Evolutionary conservation across 2,113 vertebrate genomes (phyloP).

Genomic region (Alexandromys fortis): DNA sequence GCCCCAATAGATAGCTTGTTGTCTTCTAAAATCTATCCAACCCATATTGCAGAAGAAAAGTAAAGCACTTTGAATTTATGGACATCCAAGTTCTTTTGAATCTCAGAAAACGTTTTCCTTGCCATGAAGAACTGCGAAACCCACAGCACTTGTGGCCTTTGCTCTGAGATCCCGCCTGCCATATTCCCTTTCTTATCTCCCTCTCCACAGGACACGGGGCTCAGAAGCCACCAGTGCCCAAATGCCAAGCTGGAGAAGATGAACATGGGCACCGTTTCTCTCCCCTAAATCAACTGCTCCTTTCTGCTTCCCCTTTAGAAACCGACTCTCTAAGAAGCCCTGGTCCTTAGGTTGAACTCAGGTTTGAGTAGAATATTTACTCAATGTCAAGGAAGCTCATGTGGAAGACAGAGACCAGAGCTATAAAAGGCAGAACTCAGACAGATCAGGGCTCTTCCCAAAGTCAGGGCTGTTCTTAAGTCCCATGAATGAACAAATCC

Average conservation of each 20-base stretch:
- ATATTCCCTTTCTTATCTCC: fast-evolving
- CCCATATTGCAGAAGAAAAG: background rate
- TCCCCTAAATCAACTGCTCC: fast-evolving
- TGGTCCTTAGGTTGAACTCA: background rate
- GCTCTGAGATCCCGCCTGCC: background rate
- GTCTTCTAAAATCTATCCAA: background rate
- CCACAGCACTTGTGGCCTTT: background rate
- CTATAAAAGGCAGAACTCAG: background rate
- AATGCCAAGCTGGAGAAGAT: background rate
- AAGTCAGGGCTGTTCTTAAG: too few relatives aligned
- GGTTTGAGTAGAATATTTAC: too few relatives aligned
- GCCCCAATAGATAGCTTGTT: background rate
- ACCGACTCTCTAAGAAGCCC: background rate
- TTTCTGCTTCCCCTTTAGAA: fast-evolving
- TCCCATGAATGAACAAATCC: background rate
- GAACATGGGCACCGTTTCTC: too few relatives aligned
- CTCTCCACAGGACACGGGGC: background rate
- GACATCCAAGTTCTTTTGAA: slow-evolving; percentile 2
- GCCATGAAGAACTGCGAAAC: background rate
- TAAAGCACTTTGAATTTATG: background rate
- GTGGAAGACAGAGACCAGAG: too few relatives aligned
- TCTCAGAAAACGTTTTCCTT: background rate
- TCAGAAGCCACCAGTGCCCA: background rate
- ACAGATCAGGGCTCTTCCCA: background rate
- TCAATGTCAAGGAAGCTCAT: fast-evolving